Percentiles rank a stretch among this genome's conserved stretches.
phyloP scores from a whole-genome alignment of 2,797 vertebrate genomes.

The Masticophis lateralis region DNA sequence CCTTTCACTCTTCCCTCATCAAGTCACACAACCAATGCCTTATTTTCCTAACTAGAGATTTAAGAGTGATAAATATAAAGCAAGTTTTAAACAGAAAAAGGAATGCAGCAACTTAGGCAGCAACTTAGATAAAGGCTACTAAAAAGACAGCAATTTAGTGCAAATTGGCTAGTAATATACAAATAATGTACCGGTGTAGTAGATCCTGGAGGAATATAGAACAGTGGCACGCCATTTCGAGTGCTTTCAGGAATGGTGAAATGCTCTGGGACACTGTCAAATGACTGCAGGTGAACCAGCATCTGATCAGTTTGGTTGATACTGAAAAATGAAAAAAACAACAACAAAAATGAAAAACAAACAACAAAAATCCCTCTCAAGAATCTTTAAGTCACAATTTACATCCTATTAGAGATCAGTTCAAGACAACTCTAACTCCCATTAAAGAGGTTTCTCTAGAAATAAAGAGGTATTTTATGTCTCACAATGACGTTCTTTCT shows the following conservation, averaged over 20 bases:
- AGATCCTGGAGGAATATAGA: conserved; percentile 97
- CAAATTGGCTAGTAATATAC: neutral
- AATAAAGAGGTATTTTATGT: neutral
- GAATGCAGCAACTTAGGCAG: neutral
- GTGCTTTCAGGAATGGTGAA: conserved; percentile 98
- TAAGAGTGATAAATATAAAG: neutral
- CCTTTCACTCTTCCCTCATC: neutral
- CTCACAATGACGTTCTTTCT: neutral
- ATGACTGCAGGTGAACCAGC: conserved; percentile 95
- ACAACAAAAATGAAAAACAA: neutral
- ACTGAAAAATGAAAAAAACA: conserved; percentile 68
- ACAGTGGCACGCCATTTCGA: conserved; percentile 95
- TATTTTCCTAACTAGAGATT: neutral
- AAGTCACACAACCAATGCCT: neutral
- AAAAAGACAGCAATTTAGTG: neutral
- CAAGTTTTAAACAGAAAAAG: neutral
- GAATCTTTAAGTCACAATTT: neutral
- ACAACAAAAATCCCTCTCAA: neutral
- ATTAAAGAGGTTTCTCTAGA: neutral
- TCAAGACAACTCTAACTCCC: neutral
- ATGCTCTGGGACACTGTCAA: conserved; percentile 93
- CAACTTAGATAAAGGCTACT: neutral
- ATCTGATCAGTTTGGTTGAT: conserved; percentile 99
- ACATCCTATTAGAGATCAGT: neutral
- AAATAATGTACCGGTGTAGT: conserved; percentile 82